phyloP scores from a whole-genome alignment of 2,113 vertebrate species.

The Oophaga pumilio region DNA sequence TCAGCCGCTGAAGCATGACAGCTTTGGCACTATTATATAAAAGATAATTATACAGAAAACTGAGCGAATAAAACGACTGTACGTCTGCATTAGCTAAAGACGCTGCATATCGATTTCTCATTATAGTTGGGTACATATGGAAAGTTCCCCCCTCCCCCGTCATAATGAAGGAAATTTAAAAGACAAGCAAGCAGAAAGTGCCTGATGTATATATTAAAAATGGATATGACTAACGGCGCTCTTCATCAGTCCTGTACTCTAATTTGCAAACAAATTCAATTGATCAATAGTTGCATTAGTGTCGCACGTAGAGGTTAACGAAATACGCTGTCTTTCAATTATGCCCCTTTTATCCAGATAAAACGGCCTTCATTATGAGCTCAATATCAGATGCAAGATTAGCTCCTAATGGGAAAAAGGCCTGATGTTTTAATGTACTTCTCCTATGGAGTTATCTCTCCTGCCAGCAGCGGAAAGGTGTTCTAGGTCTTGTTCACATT shows the following conservation, averaged over 20 bases:
- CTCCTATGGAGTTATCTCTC: not conserved
- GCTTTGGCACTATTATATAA: conserved; percentile 42
- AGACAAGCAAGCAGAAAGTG: conserved; percentile 34
- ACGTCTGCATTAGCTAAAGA: conserved; percentile 54
- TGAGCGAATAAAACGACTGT: conserved; percentile 17
- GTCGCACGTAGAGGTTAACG: conserved; percentile 51
- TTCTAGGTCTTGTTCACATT: not conserved
- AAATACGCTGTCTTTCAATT: conserved; percentile 53
- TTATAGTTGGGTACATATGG: conserved; percentile 39
- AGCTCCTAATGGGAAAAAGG: conserved; percentile 27
- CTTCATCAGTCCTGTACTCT: not conserved
- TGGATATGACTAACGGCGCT: not conserved
- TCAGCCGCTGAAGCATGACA: conserved; percentile 33
- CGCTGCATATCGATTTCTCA: conserved; percentile 48
- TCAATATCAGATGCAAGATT: conserved; percentile 45
- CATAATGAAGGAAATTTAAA: conserved; percentile 47
- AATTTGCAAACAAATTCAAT: conserved; percentile 7
- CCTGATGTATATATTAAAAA: conserved; percentile 44
- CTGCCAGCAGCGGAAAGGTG: not conserved
- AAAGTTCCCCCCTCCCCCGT: conserved; percentile 21
- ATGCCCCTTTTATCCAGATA: conserved; percentile 43
- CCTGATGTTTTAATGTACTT: conserved; percentile 22
- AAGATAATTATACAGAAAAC: conserved; percentile 51
- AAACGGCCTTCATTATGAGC: conserved; percentile 35
- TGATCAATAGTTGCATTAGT: conserved; percentile 48